Base-by-base conservation (phyloP, 2,797 vertebrate genomes). In the Galagoides demidoff region DNA sequence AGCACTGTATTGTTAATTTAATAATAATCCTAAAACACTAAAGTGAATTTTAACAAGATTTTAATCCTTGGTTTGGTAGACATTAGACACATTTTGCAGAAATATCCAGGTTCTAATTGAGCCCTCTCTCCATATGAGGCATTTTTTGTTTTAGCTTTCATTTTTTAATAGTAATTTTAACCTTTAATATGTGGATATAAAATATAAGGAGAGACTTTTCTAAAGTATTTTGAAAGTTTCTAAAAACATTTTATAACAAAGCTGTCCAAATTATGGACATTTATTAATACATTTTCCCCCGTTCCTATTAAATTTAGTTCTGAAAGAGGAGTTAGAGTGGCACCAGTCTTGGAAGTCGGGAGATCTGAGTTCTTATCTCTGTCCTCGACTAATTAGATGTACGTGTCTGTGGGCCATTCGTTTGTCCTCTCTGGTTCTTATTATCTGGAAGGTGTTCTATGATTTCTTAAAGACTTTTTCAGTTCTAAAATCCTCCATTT, bases 111-210 rank as follows among this genome's bases (percentile, higher is more conserved):
- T 3, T 66, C 10, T 34, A 66, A 13, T 55, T 93, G 82, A 87
- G 39, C 20, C 6, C 6, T 52, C 25, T 17, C 0, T 90, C n/a
- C 43, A 23, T 84, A 27, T 87, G 45, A 89, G 37, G 29, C 22
- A 7, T 52, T 43, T 84, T 77, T 71, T 83, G 43, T 89, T 95
- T 88, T 45, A 89, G 39, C 45, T 94, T 95, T 86, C 8, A n/a
- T 71, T 83, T 87, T 87, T 87, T 78, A 73, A 87, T 87, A 93
- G 45, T 66, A 25, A 74, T 57, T 94, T 89, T 66, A 84, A 73
- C 17, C 16, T 89, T 94, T 92, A 81, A 11, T 89, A 57, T 39
- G 23, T 66, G 34, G 16, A 43, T 64, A 39, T 79, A 49, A 73
- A 88, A 52, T 92, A 82, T n/a, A 6, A 85, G 19, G 52, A 77